Base-by-base conservation (phyloP, 2,888 invertebrate species). In the Melanargia galathea region DNA sequence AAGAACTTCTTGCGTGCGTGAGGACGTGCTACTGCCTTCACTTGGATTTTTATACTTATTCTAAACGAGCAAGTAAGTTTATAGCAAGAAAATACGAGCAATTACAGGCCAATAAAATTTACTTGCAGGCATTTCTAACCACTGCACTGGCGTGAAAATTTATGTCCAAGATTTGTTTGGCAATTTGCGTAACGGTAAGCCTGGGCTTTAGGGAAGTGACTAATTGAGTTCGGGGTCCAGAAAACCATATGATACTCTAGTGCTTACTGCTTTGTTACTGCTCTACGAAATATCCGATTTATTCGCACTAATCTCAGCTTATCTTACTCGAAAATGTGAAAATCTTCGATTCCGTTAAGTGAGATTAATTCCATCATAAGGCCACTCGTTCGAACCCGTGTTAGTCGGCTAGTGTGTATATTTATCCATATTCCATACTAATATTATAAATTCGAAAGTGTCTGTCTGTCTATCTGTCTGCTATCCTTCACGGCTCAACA, bases 131-230 rank as follows among this genome's bases (percentile, higher is more conserved):
- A 45, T 45, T 40, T 30, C 45, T 56, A 56, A 45, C 45, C 52
- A 52, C 35, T n/a, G n/a, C 52, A 49, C 54, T 26, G 56, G 43
- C 56, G 30, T 18, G 56, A 56, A 20, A 56, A 56, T 56, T 45
- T 56, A 56, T 56, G 56, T 13, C 20, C 24, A 26, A 56, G 43
- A 45, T 56, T 56, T 56, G 45, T 56, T 56, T 56, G 43, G 56
- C 56, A 30, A 56, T 43, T 43, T 56, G 45, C 18, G 45, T 8
- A 30, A 16, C 18, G 54, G 26, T 56, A 45, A 56, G 45, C 56
- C 45, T 56, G 18, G 56, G 43, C 56, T 56, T 43, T 18, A n/a
- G 33, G 16, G 24, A 56, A 45, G 45, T 56, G 45, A 45, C 45
- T 56, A 43, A 40, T 40, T 40, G 55, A 16, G 55, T 16, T 26